These are phyloP conservation scores for Macrotis lagotis DNA, from an alignment of 2,113 vertebrate species.

Conservation along the genomic window DNA sequence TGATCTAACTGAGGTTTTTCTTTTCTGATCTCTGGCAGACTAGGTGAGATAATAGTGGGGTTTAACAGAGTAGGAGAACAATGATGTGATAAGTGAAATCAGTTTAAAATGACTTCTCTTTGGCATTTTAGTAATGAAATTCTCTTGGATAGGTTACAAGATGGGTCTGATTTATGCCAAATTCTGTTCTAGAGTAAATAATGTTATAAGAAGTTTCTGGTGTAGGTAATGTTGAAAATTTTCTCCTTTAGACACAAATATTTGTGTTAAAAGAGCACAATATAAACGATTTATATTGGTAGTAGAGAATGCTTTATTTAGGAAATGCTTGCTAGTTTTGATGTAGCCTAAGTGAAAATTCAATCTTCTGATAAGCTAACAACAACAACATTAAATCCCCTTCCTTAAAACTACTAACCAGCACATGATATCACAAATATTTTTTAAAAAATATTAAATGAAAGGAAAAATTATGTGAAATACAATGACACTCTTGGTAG, in stretches of 20 bases:
- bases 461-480: background rate
- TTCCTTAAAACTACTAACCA: conserved; percentile 54
- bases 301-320: conserved; percentile 16
- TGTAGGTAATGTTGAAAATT: conserved; percentile 11
- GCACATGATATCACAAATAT: conserved; percentile 18
- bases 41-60: background rate
- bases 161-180: background rate
- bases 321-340: conserved; percentile 28
- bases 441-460: background rate
- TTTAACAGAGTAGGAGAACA: background rate
- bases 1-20: background rate
- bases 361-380: conserved; percentile 48
- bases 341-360: conserved; percentile 24
- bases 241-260: conserved; percentile 15
- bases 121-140: background rate
- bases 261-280: conserved; percentile 37
- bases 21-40: background rate
- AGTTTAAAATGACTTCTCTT: conserved; percentile 19
- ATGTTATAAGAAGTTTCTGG: background rate
- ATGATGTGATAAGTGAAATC: background rate
- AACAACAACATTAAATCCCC: conserved; percentile 49
- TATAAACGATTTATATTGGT: background rate
- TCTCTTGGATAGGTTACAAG: background rate
- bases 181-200: conserved; percentile 17
- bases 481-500: conserved; percentile 13